phyloP scores from a whole-genome alignment of 2,797 vertebrate species.

The Sphenopsis melanotis region DNA sequence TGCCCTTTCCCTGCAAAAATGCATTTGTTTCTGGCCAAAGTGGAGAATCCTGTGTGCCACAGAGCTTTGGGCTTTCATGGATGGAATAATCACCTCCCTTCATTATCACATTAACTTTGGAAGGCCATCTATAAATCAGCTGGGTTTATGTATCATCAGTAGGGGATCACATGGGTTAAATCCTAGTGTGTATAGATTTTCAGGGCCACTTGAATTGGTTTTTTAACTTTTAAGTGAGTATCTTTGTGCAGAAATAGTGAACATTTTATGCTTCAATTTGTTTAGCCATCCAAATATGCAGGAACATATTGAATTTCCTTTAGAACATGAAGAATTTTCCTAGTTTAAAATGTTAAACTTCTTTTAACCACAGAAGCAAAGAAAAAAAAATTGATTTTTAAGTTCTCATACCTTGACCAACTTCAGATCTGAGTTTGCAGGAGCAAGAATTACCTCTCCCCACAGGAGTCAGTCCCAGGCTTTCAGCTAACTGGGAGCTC shows the following conservation, averaged over 20 bases:
- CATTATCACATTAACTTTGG: background rate
- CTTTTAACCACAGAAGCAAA: rapidly evolving
- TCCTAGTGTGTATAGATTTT: background rate
- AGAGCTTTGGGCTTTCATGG: background rate
- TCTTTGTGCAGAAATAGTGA: background rate
- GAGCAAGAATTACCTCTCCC: background rate
- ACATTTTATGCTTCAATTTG: background rate
- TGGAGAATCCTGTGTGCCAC: background rate
- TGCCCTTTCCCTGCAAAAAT: background rate
- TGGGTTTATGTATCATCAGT: background rate
- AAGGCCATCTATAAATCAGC: background rate
- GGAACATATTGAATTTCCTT: background rate
- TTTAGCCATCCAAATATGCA: background rate
- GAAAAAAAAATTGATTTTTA: background rate
- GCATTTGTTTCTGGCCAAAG: background rate
- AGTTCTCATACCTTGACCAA: background rate
- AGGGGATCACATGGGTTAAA: background rate
- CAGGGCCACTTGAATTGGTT: background rate
- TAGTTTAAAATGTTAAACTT: background rate
- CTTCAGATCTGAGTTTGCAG: background rate
- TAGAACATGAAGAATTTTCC: background rate
- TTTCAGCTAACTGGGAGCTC: background rate
- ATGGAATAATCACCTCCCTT: background rate
- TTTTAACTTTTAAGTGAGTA: background rate
- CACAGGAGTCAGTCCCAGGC: background rate